These are phyloP conservation scores for Lithophane semibrunnea DNA, from an alignment of 2,888 invertebrate genomes.

Conservation along the genomic window DNA sequence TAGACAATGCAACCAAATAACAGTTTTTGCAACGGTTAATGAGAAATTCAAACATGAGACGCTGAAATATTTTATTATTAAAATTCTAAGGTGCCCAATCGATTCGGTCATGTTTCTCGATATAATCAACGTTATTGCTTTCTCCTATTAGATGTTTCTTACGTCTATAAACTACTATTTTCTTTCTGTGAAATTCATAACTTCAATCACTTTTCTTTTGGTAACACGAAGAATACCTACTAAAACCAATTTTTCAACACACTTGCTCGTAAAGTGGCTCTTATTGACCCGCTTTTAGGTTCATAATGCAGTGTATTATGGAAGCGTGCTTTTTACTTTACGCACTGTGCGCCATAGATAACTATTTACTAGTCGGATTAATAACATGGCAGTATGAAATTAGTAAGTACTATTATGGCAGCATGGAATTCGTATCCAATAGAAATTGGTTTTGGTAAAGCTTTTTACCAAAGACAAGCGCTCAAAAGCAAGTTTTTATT, in stretches of 20 bases:
- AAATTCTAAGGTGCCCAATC: constrained; percentile 17
- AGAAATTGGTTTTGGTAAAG: too few relatives aligned
- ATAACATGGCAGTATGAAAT: too few relatives aligned
- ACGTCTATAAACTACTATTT: not conserved
- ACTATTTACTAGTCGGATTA: too few relatives aligned
- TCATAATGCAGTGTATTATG: too few relatives aligned
- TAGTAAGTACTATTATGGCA: too few relatives aligned
- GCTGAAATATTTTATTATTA: constrained; percentile 29
- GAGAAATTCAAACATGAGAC: constrained; percentile 7
- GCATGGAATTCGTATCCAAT: too few relatives aligned
- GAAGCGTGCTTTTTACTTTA: too few relatives aligned
- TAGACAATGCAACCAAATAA: not conserved
- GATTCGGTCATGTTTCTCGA: not conserved
- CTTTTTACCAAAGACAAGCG: too few relatives aligned
- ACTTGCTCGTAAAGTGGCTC: too few relatives aligned
- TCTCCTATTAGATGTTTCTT: not conserved
- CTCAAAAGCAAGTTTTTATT: too few relatives aligned
- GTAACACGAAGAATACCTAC: not conserved
- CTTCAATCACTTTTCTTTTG: not conserved
- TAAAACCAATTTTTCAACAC: not conserved
- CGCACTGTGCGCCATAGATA: too few relatives aligned
- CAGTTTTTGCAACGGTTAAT: constrained; percentile 20
- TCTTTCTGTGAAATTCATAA: not conserved
- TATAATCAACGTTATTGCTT: not conserved
- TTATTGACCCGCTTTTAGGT: too few relatives aligned